Percentiles rank a stretch among this genome's conserved stretches.
These are phyloP conservation scores for Pararge aegeria DNA, from an alignment of 1,140 invertebrate species.

Conservation along the genomic window DNA sequence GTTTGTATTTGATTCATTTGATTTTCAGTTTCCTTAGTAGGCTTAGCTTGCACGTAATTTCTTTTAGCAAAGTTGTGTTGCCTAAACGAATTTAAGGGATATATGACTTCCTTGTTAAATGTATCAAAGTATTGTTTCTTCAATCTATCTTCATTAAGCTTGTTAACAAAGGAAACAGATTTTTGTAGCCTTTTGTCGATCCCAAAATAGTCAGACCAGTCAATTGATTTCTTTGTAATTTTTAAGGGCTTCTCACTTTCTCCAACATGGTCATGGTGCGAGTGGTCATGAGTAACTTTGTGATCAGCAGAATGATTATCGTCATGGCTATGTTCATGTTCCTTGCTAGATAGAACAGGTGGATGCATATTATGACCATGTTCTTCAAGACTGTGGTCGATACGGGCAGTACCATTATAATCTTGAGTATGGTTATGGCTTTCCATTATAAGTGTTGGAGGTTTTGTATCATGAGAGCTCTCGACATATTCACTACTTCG, in stretches of 20 bases:
- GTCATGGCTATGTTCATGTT: conserved; percentile 46
- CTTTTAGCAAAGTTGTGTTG: conserved; percentile 65
- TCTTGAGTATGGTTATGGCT: conserved; percentile 59
- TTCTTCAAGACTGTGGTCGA: conserved; percentile 57
- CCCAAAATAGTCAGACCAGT: conserved; percentile 93
- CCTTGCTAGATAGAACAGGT: conserved; percentile 70
- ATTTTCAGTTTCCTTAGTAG: conserved; percentile 49
- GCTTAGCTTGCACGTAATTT: conserved; percentile 49
- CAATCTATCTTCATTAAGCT: conserved; percentile 56
- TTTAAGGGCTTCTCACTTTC: conserved; percentile 74
- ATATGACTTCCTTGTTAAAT: conserved; percentile 73
- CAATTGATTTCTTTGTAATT: conserved; percentile 88
- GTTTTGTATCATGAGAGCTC: conserved; percentile 58
- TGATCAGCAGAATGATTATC: conserved; percentile 50
- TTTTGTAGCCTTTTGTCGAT: conserved; percentile 89
- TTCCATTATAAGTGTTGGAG: conserved; percentile 50
- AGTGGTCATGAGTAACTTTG: conserved; percentile 52
- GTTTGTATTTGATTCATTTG: conserved; percentile 44
- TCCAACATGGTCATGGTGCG: conserved; percentile 39
- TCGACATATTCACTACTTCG: conserved; percentile 63
- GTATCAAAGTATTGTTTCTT: conserved; percentile 72
- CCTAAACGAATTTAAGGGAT: conserved; percentile 72
- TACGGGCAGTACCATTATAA: background rate
- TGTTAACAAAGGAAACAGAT: conserved; percentile 61
- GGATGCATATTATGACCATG: conserved; percentile 69